These are phyloP conservation scores for Micronycteris hirsuta DNA, from an alignment of 2,113 vertebrate genomes.

Conservation along the genomic window DNA sequence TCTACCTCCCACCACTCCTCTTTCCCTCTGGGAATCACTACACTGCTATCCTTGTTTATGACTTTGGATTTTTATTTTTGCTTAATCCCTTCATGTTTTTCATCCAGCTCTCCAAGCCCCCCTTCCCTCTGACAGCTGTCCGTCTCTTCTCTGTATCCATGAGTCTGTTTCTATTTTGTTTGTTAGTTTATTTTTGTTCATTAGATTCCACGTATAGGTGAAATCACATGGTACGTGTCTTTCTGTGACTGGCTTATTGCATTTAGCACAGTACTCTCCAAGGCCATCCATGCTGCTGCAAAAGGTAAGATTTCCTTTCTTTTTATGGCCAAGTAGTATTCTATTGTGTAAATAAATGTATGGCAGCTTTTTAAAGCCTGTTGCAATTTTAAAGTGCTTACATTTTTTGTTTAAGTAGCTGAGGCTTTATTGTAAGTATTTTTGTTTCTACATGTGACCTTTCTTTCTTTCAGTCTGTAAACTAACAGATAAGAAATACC, in stretches of 20 bases:
- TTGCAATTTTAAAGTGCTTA: constrained; percentile 6
- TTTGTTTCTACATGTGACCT: constrained; percentile 35
- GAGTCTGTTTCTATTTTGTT: background rate
- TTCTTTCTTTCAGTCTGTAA: constrained; percentile 35
- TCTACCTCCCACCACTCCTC: background rate
- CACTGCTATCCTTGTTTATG: background rate
- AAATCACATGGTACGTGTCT: background rate
- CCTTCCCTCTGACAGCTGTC: background rate
- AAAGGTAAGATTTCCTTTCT: background rate
- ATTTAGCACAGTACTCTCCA: background rate
- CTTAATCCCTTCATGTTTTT: background rate
- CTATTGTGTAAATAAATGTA: background rate
- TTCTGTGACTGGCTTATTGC: background rate
- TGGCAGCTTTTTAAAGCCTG: background rate
- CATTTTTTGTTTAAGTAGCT: constrained; percentile 24
- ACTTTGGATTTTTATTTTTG: background rate
- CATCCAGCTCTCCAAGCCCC: too few species aligned
- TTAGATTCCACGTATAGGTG: background rate
- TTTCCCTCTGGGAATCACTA: background rate
- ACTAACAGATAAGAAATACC: constrained; percentile 10
- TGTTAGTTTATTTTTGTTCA: background rate
- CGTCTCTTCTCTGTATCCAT: background rate
- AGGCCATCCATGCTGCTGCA: background rate
- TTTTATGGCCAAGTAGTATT: background rate
- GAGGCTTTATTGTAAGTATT: constrained; percentile 19